Base-by-base conservation (phyloP, 2,888 invertebrate species). In the Heliconius ismenius region DNA sequence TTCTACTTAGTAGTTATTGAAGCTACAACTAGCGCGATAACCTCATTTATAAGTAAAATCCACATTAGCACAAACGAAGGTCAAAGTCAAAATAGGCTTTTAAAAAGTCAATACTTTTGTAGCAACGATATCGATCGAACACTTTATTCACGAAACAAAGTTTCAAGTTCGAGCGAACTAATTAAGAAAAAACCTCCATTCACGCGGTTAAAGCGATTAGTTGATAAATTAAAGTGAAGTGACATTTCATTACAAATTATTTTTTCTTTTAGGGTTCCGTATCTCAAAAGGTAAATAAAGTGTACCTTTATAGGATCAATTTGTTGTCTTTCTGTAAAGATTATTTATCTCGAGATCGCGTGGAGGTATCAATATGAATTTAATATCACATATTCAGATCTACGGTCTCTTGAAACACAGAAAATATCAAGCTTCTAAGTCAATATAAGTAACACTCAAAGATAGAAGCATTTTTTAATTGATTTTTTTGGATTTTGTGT, bases 161-260 rank as follows among this genome's bases (percentile, higher is more conserved):
- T 62, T 72, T 72, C 54, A 62, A 72, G 36, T 62, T 62, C 62
- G 39, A 70, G 28, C 54, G 2, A 70, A 36, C 36, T 60, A 73
- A 63, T 62, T 73, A 73, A 73, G 18, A 60, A 70, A 68, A 70
- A 78, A 70, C 3, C 60, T 73, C 28, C 76, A 76, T 76, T 76
- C 73, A 74, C 68, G 70, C 64, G 54, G 54, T 70, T 60, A 63
- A 78, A 62, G 69, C 58, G 73, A 49, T 76, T 76, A 65, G 54
- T 73, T 74, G 74, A 74, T 76, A 70, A 76, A 78, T 76, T 74
- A 64, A 76, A 76, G 39, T 49, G 54, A 60, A 76, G 49, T 78
- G 78, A 72, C 72, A 64, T 74, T 75, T 75, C 24, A 54, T 70
- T 76, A 74, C 49, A 58, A 54, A 65, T 74, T 21, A 21, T 49